phyloP scores from a whole-genome alignment of 1,140 invertebrate genomes.

The Periplaneta americana region DNA sequence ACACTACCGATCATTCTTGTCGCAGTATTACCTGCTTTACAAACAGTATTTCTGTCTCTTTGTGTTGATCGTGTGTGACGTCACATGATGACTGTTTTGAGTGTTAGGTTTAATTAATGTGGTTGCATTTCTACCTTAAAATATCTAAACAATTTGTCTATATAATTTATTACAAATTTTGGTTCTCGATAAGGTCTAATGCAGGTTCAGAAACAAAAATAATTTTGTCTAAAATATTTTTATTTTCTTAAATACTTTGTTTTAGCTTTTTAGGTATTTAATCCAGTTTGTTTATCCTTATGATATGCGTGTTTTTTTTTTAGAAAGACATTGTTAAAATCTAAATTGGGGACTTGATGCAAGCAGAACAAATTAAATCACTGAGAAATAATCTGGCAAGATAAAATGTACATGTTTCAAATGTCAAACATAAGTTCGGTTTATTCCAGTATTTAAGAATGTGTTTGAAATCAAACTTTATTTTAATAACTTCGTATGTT shows the following conservation, averaged over 20 bases:
- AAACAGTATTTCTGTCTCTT: background rate
- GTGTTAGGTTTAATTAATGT: background rate
- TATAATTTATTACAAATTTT: too few species aligned
- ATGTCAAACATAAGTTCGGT: too few species aligned
- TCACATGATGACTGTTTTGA: background rate
- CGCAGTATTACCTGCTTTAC: background rate
- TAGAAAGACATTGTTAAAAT: background rate
- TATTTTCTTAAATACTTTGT: too few species aligned
- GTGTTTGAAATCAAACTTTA: too few species aligned
- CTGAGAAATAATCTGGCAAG: background rate
- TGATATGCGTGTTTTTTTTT: background rate
- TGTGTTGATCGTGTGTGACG: background rate
- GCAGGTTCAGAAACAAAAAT: background rate
- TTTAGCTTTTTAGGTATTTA: too few species aligned
- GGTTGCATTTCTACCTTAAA: background rate
- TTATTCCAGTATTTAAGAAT: too few species aligned
- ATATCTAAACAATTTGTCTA: too few species aligned
- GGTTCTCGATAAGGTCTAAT: background rate
- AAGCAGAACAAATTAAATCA: background rate
- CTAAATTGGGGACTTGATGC: background rate
- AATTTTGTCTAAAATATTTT: background rate
- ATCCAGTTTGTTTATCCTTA: background rate
- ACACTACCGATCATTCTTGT: background rate
- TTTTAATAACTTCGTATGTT: too few species aligned
- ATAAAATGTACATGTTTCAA: too few species aligned